Base-by-base conservation (phyloP, 2,113 vertebrate species). In the Dasyornis broadbenti region DNA sequence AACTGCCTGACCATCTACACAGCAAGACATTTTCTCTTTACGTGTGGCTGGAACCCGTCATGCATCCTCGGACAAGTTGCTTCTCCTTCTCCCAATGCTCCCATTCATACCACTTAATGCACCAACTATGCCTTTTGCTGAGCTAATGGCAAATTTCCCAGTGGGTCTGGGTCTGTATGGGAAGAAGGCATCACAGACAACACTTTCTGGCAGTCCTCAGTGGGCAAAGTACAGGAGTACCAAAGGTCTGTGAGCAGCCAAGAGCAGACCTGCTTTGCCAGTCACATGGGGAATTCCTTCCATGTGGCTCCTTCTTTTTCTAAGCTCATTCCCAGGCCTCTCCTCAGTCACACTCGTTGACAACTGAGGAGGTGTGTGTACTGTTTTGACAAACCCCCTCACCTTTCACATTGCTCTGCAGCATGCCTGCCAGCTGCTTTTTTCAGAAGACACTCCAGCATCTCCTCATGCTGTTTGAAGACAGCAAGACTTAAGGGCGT, bases 391-490 rank as follows among this genome's bases (percentile, higher is more conserved):
- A 42, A 71, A 50, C 6, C 10, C 10, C 14, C 35, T 65, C 37
- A 98, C 97, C 97, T 97, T 96, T 93, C 77, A 18, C 44, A 42
- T 16, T 90, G 91, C 82, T 98, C 98, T 50, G 87, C 72, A 30
- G 89, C 72, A 90, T 97, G 97, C 27, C 97, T 66, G 59, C 98
- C 93, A 45, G 98, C 98, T 50, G 92, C 94, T 84, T 98, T 97
- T 66, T 97, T 97, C 13, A 98, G 90, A 53, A 99, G 97, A 93
- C 98, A 97, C 75, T 99, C 98, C 16, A 98, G 96, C 98, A 98
- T 52, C 52, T 44, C 97, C 2, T 97, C 71, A 22, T 98, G 98
- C 39, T 98, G 97, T 94, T 98, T 98, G 63, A 94, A 97, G 50
- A 98, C 86, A 44, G 98, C 98, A 86, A 99, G 95, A 47, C 96